Conservation (phyloP, 2,888 invertebrate species). For the Sericinus montela region DNA sequence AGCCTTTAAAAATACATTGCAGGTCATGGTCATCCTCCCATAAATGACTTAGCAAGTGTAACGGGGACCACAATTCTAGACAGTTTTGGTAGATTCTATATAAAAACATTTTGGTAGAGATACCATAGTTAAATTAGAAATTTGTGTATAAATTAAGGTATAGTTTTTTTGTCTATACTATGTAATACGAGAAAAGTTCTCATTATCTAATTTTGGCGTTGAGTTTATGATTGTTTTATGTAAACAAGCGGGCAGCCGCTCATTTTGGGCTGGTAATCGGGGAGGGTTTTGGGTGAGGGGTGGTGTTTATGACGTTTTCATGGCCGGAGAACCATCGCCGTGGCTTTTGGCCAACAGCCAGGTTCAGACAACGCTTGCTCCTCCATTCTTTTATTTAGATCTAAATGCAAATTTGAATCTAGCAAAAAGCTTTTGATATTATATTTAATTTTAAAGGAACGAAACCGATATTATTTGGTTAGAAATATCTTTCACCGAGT, state of each 20-base stretch:
- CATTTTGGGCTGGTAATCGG: slow-evolving; percentile 59
- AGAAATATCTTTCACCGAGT: background rate
- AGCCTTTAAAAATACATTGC: background rate
- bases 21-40: background rate
- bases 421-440: slow-evolving; percentile 13
- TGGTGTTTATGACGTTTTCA: slow-evolving; percentile 69
- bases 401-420: slow-evolving; percentile 18
- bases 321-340: slow-evolving; percentile 51
- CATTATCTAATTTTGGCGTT: slow-evolving; percentile 50
- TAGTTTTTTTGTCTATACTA: too few relatives aligned
- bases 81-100: too few relatives aligned
- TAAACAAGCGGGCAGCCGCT: slow-evolving; percentile 76
- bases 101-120: too few relatives aligned
- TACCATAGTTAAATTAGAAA: too few relatives aligned
- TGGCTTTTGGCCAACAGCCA: slow-evolving; percentile 65
- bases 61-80: too few relatives aligned
- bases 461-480: slow-evolving; percentile 3
- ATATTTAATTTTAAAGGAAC: slow-evolving; percentile 15
- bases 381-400: slow-evolving; percentile 23
- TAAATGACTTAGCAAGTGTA: too few relatives aligned
- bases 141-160: too few relatives aligned
- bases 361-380: slow-evolving; percentile 43
- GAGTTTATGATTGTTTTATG: slow-evolving; percentile 72
- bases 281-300: slow-evolving; percentile 28
- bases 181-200: slow-evolving; percentile 32